Percentiles rank a stretch among this genome's conserved stretches.
Conservation (phyloP, 2,797 vertebrate genomes). For the Eulemur mongoz region DNA sequence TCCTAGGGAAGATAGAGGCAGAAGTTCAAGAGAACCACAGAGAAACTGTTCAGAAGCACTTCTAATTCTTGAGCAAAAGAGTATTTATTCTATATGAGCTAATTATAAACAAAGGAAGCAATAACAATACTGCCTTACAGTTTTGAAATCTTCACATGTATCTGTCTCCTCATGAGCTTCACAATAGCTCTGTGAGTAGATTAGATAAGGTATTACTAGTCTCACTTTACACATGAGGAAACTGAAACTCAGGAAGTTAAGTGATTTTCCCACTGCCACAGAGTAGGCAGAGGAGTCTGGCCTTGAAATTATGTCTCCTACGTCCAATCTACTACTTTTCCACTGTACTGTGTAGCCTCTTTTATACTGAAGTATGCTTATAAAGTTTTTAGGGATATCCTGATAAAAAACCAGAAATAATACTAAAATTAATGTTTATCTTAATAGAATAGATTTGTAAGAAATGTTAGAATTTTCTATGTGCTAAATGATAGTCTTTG, state of each 20-base stretch:
- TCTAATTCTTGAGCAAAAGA: slow-evolving; percentile 14
- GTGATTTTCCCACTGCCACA: not conserved
- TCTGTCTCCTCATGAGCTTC: slow-evolving; percentile 5
- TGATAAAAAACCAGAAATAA: not conserved
- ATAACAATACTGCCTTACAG: not conserved
- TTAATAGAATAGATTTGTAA: slow-evolving; percentile 23
- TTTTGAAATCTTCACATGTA: slow-evolving; percentile 4
- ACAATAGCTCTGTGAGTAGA: not conserved
- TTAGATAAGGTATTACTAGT: not conserved
- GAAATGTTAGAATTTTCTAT: slow-evolving; percentile 35
- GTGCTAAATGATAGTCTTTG: not conserved
- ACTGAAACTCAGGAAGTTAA: not conserved
- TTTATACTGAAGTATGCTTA: not conserved
- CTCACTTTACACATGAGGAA: not conserved
- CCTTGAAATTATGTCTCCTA: not conserved
- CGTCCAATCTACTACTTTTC: not conserved
- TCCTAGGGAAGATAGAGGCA: not conserved
- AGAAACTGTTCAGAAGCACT: slow-evolving; percentile 27
- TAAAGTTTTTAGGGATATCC: slow-evolving; percentile 15
- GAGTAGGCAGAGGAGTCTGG: not conserved
- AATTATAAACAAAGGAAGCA: not conserved
- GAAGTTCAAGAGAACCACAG: slow-evolving; percentile 11
- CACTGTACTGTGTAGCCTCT: not conserved
- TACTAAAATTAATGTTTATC: slow-evolving; percentile 19
- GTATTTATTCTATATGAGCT: not conserved